Evolutionary conservation across 35 echinoderm and acorn worm species (phyloP), one percentile per base, ranked within the genome.

Genomic region (Diadema setosum): DNA sequence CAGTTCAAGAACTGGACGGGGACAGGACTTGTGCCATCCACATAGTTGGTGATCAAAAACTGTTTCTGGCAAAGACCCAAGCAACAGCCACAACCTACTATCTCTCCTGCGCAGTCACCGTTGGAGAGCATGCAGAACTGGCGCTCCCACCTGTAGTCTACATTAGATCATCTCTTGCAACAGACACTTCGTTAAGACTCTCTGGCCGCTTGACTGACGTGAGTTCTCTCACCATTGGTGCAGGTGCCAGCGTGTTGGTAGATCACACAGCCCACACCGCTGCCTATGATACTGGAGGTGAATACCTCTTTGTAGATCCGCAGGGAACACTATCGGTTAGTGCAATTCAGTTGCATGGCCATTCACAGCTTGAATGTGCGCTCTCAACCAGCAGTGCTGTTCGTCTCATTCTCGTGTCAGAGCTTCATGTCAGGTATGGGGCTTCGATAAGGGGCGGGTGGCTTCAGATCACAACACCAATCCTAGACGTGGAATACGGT

Each of bases 1-100:
- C 88, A 60, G 45, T 97, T 52, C 48, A 33, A 50, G 17, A 61
- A 14, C 20, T 97, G 35, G 42, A 80, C 52, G 94, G 94, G 39
- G 94, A 97, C 67, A 80, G 81, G 15, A 97, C 85, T 70, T 90
- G 94, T 23, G 48, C 55, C 17, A 70, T 97, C n/a, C 60, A 90
- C 16, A 83, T 97, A 37, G 73, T 85, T 60, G 42, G 24, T 37
- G 69, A 97, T 56, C 94, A 97, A 45, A 86, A 40, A 70, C 32
- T 97, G 36, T 93, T 91, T 3, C 41, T 97, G 17, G 94, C 94
- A 3, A 92, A 42, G 39, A 73, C 49, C 43, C 83, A 85, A 59
- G 91, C 86, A 5, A 67, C 83, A 2, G 76, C 70, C 30, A 58
- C 59, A 26, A 84, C 60, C 35, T 97, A 97, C 40, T 55, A 74